phyloP scores from a whole-genome alignment of 2,888 invertebrate species.

The Ametastegia equiseti region DNA sequence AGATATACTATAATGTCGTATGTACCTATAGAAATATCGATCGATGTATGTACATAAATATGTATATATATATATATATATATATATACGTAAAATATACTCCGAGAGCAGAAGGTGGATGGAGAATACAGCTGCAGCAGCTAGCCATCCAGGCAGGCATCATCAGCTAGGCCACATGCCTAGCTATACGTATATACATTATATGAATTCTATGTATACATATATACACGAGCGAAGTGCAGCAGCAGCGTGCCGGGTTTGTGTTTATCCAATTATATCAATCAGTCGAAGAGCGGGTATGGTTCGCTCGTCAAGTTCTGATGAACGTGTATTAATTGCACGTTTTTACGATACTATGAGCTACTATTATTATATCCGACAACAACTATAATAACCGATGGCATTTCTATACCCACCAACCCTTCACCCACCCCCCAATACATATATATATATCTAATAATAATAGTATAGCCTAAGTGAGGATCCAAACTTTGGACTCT shows the following conservation, averaged over 20 bases:
- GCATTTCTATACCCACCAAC: too few species aligned
- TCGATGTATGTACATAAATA: too few species aligned
- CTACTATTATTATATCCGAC: not conserved
- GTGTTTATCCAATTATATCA: constrained; percentile 37
- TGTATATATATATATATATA: not conserved
- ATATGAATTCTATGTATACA: not conserved
- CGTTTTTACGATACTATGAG: constrained; percentile 21
- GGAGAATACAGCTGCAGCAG: too few species aligned
- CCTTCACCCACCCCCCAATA: too few species aligned
- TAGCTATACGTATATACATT: not conserved
- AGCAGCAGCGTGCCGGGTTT: not conserved
- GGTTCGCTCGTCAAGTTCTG: constrained; percentile 16
- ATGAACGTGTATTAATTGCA: constrained; percentile 26
- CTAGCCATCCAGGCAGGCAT: too few species aligned
- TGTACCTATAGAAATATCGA: too few species aligned
- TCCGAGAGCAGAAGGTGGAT: too few species aligned
- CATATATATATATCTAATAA: not conserved
- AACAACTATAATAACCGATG: too few species aligned
- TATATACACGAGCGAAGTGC: not conserved
- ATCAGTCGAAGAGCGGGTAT: constrained; percentile 1
- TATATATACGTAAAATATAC: not conserved
- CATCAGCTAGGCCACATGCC: not conserved
- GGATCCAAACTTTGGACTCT: too few species aligned
- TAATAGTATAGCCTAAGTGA: too few species aligned
- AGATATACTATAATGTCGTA: too few species aligned